These are phyloP conservation scores for Sitobion miscanthi DNA, from an alignment of 1,140 invertebrate species.

Conservation along the genomic window DNA sequence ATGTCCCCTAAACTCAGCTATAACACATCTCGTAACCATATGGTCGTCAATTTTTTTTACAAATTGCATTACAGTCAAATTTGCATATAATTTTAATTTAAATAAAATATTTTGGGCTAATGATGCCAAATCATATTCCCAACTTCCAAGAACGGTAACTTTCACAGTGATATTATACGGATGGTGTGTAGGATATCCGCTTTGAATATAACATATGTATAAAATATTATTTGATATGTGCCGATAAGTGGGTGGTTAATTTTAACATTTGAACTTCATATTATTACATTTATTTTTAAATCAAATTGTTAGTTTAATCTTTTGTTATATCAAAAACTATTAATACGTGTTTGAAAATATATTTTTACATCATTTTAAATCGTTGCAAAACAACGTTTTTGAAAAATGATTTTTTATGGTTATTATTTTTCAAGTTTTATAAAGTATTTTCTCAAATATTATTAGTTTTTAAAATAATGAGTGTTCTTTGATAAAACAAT, in stretches of 20 bases:
- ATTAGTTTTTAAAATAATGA: background rate
- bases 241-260: background rate
- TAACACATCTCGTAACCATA: background rate
- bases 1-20: background rate
- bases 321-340: background rate
- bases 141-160: background rate
- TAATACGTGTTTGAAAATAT: too few relatives aligned
- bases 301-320: background rate
- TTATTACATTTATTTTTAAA: background rate
- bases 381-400: too few relatives aligned
- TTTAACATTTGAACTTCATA: background rate
- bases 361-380: too few relatives aligned
- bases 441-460: background rate
- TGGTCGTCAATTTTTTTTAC: background rate
- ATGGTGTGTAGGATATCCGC: background rate
- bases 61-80: background rate
- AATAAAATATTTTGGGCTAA: background rate
- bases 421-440: too few relatives aligned
- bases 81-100: background rate
- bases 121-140: background rate
- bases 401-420: too few relatives aligned
- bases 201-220: background rate
- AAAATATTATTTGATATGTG: background rate
- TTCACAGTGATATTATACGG: slow-evolving; percentile 1
- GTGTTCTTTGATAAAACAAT: background rate